Base-by-base conservation (phyloP, 1,140 invertebrate species). In the Epicauta chinensis region DNA sequence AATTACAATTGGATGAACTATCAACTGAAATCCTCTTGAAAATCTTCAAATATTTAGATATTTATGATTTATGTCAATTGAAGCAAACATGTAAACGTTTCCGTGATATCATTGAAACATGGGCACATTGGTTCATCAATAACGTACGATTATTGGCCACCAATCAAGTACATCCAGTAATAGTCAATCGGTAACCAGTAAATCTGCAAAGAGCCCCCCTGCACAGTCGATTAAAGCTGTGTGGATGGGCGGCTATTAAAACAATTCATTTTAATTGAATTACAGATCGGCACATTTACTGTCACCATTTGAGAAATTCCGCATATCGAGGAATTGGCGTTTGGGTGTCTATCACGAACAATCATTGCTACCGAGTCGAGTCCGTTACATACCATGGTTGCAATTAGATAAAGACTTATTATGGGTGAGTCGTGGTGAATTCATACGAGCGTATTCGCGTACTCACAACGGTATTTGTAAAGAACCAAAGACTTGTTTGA, bases 261-360 rank as follows among this genome's bases (percentile, higher is more conserved):
- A 53, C 16, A 37, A 41, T 16, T 41, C 16, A 31, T 41, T 29
- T 3, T 10, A 17, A 12, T 23, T 31, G 13, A 44, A 34, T 45
- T 11, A 31, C 37, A 64, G 60, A 58, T 64, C 55, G 47, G 11
- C n/a, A 7, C 43, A 46, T 12, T 17, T 58, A 13, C 42, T 61
- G 10, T 43, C 53, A 17, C 41, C 42, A 46, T 41, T 56, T 37
- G 60, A 63, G 36, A 60, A 63, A 37, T 41, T 54, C 34, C 49
- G 60, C 47, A 53, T 66, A 38, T 55, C 59, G 31, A 42, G 59
- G 39, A 64, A 66, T 51, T 66, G 64, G 64, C 49, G 49, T 31
- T 53, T 53, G 31, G 64, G 64, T 11, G 41, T 44, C 29, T 66
- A 60, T 50, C 53, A 53, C 17, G 58, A 59, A 17, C 58, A 53